Percentiles rank a stretch among this genome's conserved stretches.
Evolutionary conservation across 2,797 vertebrate species (phyloP).

Genomic region (Podargus strigoides): DNA sequence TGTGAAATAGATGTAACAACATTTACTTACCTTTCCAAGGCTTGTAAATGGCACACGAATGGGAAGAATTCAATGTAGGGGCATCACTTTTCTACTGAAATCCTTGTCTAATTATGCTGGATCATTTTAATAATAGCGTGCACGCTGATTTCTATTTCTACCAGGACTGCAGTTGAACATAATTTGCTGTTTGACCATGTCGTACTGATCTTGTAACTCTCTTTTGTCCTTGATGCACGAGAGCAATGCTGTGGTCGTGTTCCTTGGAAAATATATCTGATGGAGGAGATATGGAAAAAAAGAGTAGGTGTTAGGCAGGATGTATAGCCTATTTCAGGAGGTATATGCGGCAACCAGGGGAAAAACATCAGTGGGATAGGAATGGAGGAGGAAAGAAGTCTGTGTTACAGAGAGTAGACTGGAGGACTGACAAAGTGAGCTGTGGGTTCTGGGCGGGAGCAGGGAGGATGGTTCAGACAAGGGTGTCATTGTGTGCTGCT

Average conservation of each 20-base stretch:
- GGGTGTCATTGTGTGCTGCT: background rate
- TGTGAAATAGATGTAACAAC: background rate
- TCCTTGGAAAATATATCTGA: background rate
- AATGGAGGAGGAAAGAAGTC: background rate
- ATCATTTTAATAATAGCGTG: background rate
- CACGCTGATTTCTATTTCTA: background rate
- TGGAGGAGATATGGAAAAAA: background rate
- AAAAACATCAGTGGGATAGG: background rate
- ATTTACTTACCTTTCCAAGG: background rate
- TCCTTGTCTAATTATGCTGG: background rate
- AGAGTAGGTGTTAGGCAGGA: background rate
- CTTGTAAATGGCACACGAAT: background rate
- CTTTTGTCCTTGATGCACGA: background rate
- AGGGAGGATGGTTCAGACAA: background rate
- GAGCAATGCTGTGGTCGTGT: background rate
- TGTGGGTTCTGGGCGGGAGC: background rate
- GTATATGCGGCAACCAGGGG: fast-evolving
- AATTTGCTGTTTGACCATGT: background rate
- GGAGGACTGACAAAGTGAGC: background rate
- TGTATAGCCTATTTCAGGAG: background rate
- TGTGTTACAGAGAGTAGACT: background rate
- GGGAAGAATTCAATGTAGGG: background rate
- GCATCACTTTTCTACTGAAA: background rate
- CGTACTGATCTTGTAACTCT: background rate
- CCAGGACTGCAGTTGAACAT: background rate